Evolutionary conservation across 2,888 invertebrate species (phyloP).

Genomic region (Eilema caniola): DNA sequence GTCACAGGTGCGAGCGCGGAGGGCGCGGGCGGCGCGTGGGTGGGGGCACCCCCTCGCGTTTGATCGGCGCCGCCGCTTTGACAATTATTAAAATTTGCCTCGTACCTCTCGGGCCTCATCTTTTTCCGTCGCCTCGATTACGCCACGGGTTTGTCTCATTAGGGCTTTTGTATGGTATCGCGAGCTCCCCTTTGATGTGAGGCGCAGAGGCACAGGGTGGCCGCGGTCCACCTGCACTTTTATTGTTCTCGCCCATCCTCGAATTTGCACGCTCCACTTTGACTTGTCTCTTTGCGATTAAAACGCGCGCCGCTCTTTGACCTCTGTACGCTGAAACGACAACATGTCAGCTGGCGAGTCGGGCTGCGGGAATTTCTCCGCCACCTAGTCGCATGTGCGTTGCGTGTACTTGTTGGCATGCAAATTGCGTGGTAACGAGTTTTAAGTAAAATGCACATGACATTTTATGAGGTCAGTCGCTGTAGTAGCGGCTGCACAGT

Average conservation of each 20-base stretch:
- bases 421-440: conserved; percentile 35
- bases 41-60: conserved; percentile 72
- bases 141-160: conserved; percentile 87
- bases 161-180: conserved; percentile 86
- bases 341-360: conserved; percentile 51
- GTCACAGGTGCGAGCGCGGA: conserved; percentile 73
- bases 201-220: conserved; percentile 68
- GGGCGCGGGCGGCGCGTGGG: conserved; percentile 41
- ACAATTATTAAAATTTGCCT: conserved; percentile 88
- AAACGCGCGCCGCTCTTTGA: conserved; percentile 68
- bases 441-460: conserved; percentile 42
- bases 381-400: conserved; percentile 17
- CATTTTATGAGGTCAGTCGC: conserved; percentile 40
- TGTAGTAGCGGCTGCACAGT: conserved; percentile 35
- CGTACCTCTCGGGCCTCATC: conserved; percentile 86
- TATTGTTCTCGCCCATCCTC: conserved; percentile 80
- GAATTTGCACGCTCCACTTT: conserved; percentile 85
- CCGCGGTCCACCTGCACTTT: conserved; percentile 84
- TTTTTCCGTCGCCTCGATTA: conserved; percentile 87
- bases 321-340: conserved; percentile 63
- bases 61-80: conserved; percentile 87
- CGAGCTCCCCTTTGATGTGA: conserved; percentile 82
- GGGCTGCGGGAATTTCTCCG: conserved; percentile 20
- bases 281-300: conserved; percentile 81
- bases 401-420: conserved; percentile 28